Evolutionary conservation across 2,113 vertebrate genomes (phyloP).

Genomic region (Mustelus asterias): DNA sequence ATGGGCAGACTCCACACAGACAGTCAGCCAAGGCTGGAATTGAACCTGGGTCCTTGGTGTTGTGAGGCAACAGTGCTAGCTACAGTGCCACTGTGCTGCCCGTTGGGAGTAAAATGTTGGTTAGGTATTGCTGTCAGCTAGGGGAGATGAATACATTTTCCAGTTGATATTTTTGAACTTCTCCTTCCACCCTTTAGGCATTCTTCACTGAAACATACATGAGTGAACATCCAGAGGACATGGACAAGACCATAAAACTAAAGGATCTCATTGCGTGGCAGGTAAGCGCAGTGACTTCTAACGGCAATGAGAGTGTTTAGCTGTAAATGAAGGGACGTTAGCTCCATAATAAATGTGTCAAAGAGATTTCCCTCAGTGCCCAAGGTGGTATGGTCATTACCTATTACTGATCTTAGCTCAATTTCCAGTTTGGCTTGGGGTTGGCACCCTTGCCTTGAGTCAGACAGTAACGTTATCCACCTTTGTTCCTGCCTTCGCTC

Average conservation of each 20-base stretch:
- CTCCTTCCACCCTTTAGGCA: conserved; percentile 41
- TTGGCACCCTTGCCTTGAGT: not conserved
- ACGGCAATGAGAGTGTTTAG: not conserved
- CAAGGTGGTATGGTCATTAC: not conserved
- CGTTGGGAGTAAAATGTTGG: not conserved
- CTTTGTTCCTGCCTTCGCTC: not conserved
- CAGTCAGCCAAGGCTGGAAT: too few relatives aligned
- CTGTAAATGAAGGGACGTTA: not conserved
- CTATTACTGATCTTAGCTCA: not conserved
- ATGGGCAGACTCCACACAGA: too few relatives aligned
- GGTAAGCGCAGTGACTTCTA: conserved; percentile 39
- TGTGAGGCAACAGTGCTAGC: too few relatives aligned
- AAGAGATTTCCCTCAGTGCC: not conserved
- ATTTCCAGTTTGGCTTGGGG: not conserved
- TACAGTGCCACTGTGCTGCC: not conserved
- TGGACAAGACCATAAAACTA: conserved; percentile 44
- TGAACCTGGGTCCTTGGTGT: too few relatives aligned
- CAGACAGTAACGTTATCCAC: not conserved
- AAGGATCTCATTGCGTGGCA: conserved; percentile 54
- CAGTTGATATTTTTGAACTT: not conserved
- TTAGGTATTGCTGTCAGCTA: not conserved
- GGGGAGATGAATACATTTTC: not conserved
- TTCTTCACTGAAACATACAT: conserved; percentile 51
- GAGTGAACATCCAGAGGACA: conserved; percentile 41
- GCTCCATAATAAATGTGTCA: not conserved